Conservation (phyloP, 2,888 invertebrate species). For the Campoletis raptor region DNA sequence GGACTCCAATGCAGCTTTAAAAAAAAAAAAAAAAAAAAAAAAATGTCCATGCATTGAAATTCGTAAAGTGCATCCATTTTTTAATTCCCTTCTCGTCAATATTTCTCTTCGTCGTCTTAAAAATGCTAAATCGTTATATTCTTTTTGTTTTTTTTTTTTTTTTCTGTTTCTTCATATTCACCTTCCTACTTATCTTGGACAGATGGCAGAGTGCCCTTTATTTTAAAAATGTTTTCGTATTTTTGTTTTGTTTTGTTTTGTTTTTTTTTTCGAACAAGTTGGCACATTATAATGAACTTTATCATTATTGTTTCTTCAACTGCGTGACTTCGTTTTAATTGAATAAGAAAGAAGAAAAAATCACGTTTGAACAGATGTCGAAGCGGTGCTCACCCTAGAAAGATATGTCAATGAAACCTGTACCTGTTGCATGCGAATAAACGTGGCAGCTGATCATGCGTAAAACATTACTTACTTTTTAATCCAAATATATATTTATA, state of each 20-base stretch:
- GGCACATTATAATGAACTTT: conserved; percentile 82
- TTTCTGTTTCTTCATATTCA: conserved; percentile 70
- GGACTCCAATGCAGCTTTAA: conserved; percentile 74
- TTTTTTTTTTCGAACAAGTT: conserved; percentile 78
- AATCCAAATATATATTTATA: conserved; percentile 3
- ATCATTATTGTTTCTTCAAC: conserved; percentile 68
- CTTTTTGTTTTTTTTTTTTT: conserved; percentile 62
- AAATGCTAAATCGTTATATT: conserved; percentile 76
- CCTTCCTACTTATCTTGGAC: conserved; percentile 69
- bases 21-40: conserved; percentile 78
- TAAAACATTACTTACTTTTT: conserved; percentile 41
- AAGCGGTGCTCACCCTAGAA: conserved; percentile 80
- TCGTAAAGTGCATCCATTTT: conserved; percentile 76
- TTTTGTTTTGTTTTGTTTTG: background rate
- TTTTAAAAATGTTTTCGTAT: background rate
- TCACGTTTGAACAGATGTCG: conserved; percentile 72
- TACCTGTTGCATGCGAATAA: conserved; percentile 74
- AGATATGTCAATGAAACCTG: conserved; percentile 81
- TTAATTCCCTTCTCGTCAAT: conserved; percentile 61
- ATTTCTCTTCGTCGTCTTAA: conserved; percentile 73
- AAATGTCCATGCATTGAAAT: conserved; percentile 78
- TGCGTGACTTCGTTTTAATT: conserved; percentile 53
- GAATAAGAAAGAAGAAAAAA: conserved; percentile 32
- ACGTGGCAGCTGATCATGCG: conserved; percentile 72
- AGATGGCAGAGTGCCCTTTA: conserved; percentile 61